These are phyloP conservation scores for Malachius bipustulatus DNA, from an alignment of 2,888 invertebrate genomes.

Conservation along the genomic window DNA sequence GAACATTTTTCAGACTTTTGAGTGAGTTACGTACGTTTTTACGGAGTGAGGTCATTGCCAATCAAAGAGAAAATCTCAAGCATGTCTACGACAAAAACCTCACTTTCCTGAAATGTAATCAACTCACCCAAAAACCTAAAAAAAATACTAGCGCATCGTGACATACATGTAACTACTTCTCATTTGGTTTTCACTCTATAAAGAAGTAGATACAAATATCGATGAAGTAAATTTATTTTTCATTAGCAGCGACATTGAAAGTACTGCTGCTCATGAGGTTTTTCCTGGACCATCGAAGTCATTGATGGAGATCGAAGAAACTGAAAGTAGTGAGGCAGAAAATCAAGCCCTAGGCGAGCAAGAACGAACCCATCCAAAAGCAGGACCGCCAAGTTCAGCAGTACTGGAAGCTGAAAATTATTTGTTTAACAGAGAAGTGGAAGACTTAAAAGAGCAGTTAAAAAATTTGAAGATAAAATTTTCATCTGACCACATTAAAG, in stretches of 20 bases:
- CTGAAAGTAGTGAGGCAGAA: neutral
- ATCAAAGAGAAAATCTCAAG: no score
- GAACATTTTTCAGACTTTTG: no score
- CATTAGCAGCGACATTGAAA: constrained; percentile 1
- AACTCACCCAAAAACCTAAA: no score
- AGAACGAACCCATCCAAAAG: neutral
- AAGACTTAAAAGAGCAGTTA: neutral
- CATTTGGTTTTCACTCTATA: no score
- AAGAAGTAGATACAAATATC: neutral
- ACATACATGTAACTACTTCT: no score
- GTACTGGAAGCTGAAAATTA: constrained; percentile 6
- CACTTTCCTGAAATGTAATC: no score
- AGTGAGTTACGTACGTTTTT: no score
- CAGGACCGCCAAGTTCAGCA: constrained; percentile 4
- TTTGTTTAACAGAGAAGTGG: constrained; percentile 3
- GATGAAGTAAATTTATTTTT: neutral
- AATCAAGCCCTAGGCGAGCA: constrained; percentile 3
- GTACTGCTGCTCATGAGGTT: neutral
- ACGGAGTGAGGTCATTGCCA: no score
- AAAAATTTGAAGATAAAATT: neutral
- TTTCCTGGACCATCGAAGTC: constrained; percentile 6
- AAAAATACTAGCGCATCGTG: no score
- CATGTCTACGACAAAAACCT: no score
- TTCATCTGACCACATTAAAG: constrained; percentile 4
- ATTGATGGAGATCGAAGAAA: constrained; percentile 3